These are phyloP conservation scores for Willisornis vidua DNA, from an alignment of 2,113 vertebrate genomes.

Conservation along the genomic window DNA sequence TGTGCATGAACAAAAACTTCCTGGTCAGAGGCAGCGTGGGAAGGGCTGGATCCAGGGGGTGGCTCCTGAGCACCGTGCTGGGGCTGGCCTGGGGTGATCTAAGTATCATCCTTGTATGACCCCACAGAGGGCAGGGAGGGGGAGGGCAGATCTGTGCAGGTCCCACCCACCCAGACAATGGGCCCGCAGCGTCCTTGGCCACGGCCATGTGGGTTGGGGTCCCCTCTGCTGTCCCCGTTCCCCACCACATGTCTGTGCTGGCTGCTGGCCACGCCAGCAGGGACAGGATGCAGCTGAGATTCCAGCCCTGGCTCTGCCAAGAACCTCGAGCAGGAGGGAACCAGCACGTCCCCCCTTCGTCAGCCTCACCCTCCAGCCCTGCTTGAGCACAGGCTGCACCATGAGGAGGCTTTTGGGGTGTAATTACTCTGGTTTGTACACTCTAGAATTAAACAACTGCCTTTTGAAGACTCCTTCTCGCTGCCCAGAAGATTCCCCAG, in stretches of 20 bases:
- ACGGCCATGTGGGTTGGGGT: background rate
- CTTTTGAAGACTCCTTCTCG: background rate
- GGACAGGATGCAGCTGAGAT: background rate
- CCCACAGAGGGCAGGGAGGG: background rate
- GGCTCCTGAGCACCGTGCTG: background rate
- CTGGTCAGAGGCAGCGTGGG: accelerated
- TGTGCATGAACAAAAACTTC: background rate
- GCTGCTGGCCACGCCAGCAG: background rate
- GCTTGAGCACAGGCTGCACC: accelerated
- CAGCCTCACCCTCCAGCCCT: background rate
- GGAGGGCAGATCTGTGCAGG: background rate
- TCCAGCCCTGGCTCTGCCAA: background rate
- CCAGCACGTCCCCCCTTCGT: accelerated
- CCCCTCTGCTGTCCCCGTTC: background rate
- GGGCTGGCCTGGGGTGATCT: background rate
- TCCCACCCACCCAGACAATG: background rate
- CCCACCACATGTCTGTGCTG: background rate
- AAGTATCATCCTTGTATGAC: accelerated
- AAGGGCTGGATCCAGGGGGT: background rate
- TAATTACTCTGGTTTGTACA: background rate
- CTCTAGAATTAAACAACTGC: background rate
- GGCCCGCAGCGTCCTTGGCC: background rate
- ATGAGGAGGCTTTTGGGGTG: background rate
- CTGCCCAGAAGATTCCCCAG: background rate
- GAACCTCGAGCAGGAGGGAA: background rate